These are phyloP conservation scores for Danaus chrysippus DNA, from an alignment of 2,888 invertebrate species.

Conservation along the genomic window DNA sequence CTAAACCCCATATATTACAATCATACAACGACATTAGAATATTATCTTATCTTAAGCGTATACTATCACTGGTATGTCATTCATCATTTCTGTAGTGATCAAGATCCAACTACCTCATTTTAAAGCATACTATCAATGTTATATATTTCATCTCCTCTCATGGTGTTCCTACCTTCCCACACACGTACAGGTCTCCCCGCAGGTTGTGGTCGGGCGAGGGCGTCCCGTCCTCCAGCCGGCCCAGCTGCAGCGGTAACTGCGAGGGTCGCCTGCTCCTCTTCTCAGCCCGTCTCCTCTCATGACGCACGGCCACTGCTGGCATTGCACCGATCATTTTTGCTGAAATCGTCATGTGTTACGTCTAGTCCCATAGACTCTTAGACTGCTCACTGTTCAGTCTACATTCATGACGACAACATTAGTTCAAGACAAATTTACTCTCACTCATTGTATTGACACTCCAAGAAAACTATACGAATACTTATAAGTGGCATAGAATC, in stretches of 20 bases:
- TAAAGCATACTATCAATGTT: too few relatives aligned
- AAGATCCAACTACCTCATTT: too few relatives aligned
- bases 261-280: conserved; percentile 82
- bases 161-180: conserved; percentile 82
- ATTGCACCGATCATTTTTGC: conserved; percentile 90
- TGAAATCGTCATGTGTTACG: conserved; percentile 35
- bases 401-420: conserved; percentile 8
- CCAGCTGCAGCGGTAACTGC: conserved; percentile 83
- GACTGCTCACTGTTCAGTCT: background rate
- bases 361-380: conserved; percentile 12
- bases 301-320: conserved; percentile 92
- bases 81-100: too few relatives aligned
- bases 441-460: too few relatives aligned
- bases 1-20: too few relatives aligned
- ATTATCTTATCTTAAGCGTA: too few relatives aligned
- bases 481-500: too few relatives aligned
- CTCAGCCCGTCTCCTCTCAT: conserved; percentile 87
- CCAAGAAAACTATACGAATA: too few relatives aligned
- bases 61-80: too few relatives aligned
- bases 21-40: too few relatives aligned
- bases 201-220: conserved; percentile 81
- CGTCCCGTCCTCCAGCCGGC: conserved; percentile 81
- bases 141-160: too few relatives aligned
- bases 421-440: background rate
- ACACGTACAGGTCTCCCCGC: conserved; percentile 84